Evolutionary conservation across 2,888 invertebrate species (phyloP).

Genomic region (Drosophila neotestacea): DNA sequence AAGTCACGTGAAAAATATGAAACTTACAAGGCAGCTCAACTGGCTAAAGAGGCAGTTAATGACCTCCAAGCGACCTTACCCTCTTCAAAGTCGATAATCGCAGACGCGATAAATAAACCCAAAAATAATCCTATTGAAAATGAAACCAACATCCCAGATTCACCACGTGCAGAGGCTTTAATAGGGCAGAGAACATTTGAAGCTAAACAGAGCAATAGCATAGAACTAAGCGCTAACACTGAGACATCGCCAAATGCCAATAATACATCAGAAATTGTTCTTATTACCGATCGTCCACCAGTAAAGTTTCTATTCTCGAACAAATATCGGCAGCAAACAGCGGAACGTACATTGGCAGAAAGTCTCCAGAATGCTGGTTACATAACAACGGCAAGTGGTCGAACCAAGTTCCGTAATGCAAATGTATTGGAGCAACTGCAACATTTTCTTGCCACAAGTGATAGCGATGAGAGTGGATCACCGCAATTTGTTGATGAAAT

Average conservation of each 20-base stretch:
- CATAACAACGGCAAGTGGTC: constrained; percentile 67
- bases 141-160: constrained; percentile 52
- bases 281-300: constrained; percentile 78
- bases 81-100: neutral
- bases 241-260: constrained; percentile 28
- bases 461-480: constrained; percentile 77
- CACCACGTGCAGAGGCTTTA: constrained; percentile 82
- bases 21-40: constrained; percentile 63
- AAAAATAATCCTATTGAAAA: constrained; percentile 68
- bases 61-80: neutral
- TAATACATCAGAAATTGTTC: constrained; percentile 64
- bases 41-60: constrained; percentile 49
- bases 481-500: constrained; percentile 80
- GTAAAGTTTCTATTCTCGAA: constrained; percentile 82
- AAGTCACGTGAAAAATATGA: constrained; percentile 75
- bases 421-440: constrained; percentile 80
- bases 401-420: constrained; percentile 60
- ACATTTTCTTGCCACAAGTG: constrained; percentile 76
- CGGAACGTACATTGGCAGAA: constrained; percentile 80
- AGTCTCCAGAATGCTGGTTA: constrained; percentile 83
- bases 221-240: constrained; percentile 59
- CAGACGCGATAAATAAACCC: constrained; percentile 11
- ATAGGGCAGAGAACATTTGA: constrained; percentile 65
- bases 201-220: constrained; percentile 75
- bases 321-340: constrained; percentile 82